phyloP scores from a whole-genome alignment of 2,113 vertebrate genomes.

The Ptyas mucosa region DNA sequence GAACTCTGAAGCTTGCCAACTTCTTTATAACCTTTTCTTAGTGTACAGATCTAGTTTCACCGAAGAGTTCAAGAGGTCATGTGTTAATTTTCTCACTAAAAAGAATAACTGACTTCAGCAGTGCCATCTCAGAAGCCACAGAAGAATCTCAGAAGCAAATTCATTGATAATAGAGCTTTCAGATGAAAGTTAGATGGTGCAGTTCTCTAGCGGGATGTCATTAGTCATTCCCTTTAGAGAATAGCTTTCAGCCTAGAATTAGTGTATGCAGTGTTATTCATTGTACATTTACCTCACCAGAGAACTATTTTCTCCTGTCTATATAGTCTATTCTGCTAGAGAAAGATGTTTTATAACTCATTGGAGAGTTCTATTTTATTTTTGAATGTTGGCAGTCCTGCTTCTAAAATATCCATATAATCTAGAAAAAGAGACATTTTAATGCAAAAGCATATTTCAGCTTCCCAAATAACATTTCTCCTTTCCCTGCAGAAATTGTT shows the following conservation, averaged over 20 bases:
- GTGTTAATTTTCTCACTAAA: not conserved
- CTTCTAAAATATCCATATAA: constrained; percentile 42
- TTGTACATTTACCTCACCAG: accelerated
- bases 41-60: not conserved
- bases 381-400: constrained; percentile 28
- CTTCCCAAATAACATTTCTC: not conserved
- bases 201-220: not conserved
- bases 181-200: not conserved
- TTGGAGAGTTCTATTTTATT: constrained; percentile 30
- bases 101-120: not conserved
- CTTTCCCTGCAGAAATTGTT: constrained; percentile 50
- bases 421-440: constrained; percentile 44
- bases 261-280: not conserved
- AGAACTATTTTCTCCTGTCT: constrained; percentile 15
- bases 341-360: constrained; percentile 36
- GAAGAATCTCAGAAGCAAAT: not conserved
- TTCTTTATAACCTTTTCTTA: constrained; percentile 2
- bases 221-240: accelerated
- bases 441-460: constrained; percentile 49
- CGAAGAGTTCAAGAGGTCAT: not conserved
- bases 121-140: not conserved
- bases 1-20: not conserved
- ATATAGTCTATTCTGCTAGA: constrained; percentile 32
- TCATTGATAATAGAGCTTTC: constrained; percentile 6
- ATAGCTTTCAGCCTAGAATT: not conserved